These are phyloP conservation scores for Rhagoletis pomonella DNA, from an alignment of 1,140 invertebrate species.

Conservation along the genomic window DNA sequence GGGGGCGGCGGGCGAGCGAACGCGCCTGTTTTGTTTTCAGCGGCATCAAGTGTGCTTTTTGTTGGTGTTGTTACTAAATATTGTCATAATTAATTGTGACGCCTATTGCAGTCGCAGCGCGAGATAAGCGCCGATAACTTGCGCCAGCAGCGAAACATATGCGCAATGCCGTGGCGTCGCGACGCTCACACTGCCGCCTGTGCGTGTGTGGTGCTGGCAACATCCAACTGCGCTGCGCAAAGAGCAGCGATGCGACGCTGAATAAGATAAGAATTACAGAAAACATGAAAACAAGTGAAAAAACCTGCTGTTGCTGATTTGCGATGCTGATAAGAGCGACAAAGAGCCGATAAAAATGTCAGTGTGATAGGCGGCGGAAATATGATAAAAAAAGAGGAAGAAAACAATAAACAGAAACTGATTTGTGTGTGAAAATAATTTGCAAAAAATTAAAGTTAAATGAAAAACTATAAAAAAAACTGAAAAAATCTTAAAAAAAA, in stretches of 20 bases:
- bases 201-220: neutral
- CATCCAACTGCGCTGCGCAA: neutral
- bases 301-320: constrained; percentile 36
- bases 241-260: neutral
- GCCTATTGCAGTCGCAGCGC: neutral
- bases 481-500: too few relatives aligned
- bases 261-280: constrained; percentile 3
- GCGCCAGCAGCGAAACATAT: neutral
- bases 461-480: too few relatives aligned
- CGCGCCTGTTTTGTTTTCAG: neutral
- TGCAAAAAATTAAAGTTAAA: neutral
- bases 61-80: neutral
- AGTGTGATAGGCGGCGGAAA: neutral
- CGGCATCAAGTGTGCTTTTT: neutral
- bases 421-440: neutral
- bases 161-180: constrained; percentile 8
- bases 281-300: neutral
- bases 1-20: neutral
- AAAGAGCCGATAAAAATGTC: constrained; percentile 15
- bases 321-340: constrained; percentile 27
- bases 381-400: neutral
- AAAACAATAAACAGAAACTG: neutral
- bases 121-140: neutral
- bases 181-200: neutral
- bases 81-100: constrained; percentile 40